Conservation (phyloP, 2,888 invertebrate genomes). For the Ptilodon capucinus region DNA sequence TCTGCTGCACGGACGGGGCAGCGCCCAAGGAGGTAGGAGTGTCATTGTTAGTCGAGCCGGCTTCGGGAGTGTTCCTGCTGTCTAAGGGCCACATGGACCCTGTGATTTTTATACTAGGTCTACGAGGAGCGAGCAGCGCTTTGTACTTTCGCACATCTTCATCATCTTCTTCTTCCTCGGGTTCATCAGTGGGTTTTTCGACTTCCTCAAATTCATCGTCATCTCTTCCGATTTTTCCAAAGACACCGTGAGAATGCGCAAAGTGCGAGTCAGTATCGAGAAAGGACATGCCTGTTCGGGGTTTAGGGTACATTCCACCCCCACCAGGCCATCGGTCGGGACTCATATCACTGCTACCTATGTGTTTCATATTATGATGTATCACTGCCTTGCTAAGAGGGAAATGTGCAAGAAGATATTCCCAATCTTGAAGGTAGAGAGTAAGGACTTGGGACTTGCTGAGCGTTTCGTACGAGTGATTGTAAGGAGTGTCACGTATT, state of each 20-base stretch:
- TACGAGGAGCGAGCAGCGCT: neutral
- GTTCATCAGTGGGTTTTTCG: neutral
- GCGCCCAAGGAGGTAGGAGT: neutral
- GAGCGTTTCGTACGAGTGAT: slow-evolving; percentile 52
- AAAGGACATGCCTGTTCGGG: neutral
- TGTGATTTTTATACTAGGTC: neutral
- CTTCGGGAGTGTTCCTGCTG: neutral
- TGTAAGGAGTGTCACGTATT: slow-evolving; percentile 46
- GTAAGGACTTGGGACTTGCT: slow-evolving; percentile 60
- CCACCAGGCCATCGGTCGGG: neutral
- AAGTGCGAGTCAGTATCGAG: neutral
- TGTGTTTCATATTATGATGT: slow-evolving; percentile 32
- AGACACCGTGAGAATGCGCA: neutral
- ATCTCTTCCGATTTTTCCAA: neutral
- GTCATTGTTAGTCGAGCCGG: neutral
- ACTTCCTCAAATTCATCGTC: neutral
- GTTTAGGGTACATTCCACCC: neutral
- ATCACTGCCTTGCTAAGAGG: slow-evolving; percentile 51
- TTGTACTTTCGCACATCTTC: neutral
- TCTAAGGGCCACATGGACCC: neutral
- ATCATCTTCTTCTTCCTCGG: neutral
- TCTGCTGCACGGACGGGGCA: neutral
- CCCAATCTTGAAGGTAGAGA: slow-evolving; percentile 56
- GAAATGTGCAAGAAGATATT: slow-evolving; percentile 57
- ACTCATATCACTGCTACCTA: neutral